A percentile compares a stretch with the other conserved stretches of the same genome.
phyloP scores from a whole-genome alignment of 2,888 invertebrate genomes.

The Ypsolopha scabrella region DNA sequence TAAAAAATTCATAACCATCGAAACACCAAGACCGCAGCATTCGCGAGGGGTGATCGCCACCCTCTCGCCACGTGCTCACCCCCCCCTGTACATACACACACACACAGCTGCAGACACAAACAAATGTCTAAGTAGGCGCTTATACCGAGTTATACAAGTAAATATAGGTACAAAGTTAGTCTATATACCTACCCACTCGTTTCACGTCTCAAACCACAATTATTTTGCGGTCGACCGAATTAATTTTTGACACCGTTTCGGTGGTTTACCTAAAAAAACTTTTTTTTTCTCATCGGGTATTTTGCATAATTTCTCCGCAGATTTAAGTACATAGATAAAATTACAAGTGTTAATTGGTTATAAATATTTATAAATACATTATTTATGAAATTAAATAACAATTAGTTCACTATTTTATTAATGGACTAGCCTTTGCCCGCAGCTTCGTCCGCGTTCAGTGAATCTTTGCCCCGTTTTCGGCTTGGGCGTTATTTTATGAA shows the following conservation, averaged over 20 bases:
- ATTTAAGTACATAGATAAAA: too few species aligned
- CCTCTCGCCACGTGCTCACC: slow-evolving; percentile 42
- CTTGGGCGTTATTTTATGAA: too few species aligned
- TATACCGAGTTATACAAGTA: slow-evolving; percentile 1
- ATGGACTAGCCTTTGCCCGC: too few species aligned
- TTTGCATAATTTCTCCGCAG: too few species aligned
- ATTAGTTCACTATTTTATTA: too few species aligned
- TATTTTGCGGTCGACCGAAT: slow-evolving; percentile 4
- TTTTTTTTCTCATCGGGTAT: too few species aligned
- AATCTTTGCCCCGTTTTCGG: too few species aligned
- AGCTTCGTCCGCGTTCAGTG: too few species aligned
- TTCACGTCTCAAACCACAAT: slow-evolving; percentile 12
- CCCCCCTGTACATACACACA: slow-evolving; percentile 19
- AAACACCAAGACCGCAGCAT: slow-evolving; percentile 38
- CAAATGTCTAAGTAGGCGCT: slow-evolving; percentile 19
- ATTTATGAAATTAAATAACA: too few species aligned
- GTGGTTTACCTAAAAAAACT: too few species aligned
- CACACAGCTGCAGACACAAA: slow-evolving; percentile 25
- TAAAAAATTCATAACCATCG: slow-evolving; percentile 19
- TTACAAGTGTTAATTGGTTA: too few species aligned
- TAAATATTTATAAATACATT: too few species aligned
- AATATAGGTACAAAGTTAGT: background rate
- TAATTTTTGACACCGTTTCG: background rate
- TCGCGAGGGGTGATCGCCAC: slow-evolving; percentile 34
- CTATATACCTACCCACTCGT: slow-evolving; percentile 43